Conservation (phyloP, 2,888 invertebrate species). For the Amiota communis region DNA sequence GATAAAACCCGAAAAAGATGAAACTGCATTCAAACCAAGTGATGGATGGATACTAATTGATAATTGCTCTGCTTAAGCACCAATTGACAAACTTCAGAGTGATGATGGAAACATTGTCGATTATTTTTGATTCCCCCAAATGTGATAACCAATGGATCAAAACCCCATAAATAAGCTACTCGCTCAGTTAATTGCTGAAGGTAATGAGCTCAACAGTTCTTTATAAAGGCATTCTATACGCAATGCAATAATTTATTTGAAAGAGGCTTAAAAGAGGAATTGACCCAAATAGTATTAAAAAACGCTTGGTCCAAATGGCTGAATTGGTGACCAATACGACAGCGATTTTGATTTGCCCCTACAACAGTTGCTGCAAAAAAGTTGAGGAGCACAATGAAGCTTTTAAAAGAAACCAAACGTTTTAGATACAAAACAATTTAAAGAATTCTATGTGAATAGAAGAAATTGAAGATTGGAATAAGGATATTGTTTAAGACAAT, state of each 20-base stretch:
- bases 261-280: not conserved
- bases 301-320: not conserved
- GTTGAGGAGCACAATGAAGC: not conserved
- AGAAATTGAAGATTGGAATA: not conserved
- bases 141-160: too few species aligned
- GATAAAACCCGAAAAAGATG: too few species aligned
- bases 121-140: too few species aligned
- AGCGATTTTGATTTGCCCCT: too few species aligned
- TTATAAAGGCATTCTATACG: too few species aligned
- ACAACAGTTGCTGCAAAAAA: not conserved
- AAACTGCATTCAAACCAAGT: too few species aligned
- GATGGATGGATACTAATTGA: too few species aligned
- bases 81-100: too few species aligned
- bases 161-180: too few species aligned
- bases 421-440: not conserved
- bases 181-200: too few species aligned
- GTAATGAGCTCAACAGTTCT: too few species aligned
- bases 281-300: not conserved
- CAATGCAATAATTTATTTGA: not conserved
- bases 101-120: too few species aligned
- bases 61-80: not conserved
- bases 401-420: not conserved
- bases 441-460: not conserved
- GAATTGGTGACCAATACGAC: not conserved
- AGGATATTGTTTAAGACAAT: not conserved